A percentile compares a stretch with the other conserved stretches of the same genome.
These are phyloP conservation scores for Armadillidium nasatum DNA, from an alignment of 1,140 invertebrate species.

Conservation along the genomic window DNA sequence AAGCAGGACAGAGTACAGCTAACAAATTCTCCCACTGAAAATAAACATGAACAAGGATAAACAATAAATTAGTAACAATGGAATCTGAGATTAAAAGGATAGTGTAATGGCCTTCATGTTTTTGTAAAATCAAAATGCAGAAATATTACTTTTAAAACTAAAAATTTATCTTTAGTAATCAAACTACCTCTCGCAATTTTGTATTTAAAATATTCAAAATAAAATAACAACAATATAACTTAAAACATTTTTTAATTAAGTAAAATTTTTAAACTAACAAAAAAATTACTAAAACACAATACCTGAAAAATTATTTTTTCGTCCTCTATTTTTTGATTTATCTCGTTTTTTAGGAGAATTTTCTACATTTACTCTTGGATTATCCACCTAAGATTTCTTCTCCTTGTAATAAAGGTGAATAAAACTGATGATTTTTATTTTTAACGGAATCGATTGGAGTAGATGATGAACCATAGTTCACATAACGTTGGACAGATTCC, in stretches of 20 bases:
- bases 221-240: too few species aligned
- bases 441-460: neutral
- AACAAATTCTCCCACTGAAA: too few species aligned
- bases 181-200: too few species aligned
- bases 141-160: too few species aligned
- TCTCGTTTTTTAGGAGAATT: neutral
- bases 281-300: neutral
- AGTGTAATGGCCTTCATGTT: too few species aligned
- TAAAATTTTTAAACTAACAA: neutral
- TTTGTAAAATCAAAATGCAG: too few species aligned
- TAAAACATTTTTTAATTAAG: neutral
- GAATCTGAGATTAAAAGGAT: too few species aligned
- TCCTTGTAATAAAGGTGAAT: neutral
- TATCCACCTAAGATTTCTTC: neutral
- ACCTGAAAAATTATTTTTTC: neutral
- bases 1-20: too few species aligned
- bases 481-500: neutral
- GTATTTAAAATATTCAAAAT: neutral
- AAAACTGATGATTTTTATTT: neutral
- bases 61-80: too few species aligned
- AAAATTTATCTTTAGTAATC: too few species aligned
- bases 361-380: neutral
- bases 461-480: slow-evolving; percentile 24
- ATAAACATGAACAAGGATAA: too few species aligned
- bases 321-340: neutral